phyloP scores from a whole-genome alignment of 2,797 vertebrate species.

The Propithecus perrieri region DNA sequence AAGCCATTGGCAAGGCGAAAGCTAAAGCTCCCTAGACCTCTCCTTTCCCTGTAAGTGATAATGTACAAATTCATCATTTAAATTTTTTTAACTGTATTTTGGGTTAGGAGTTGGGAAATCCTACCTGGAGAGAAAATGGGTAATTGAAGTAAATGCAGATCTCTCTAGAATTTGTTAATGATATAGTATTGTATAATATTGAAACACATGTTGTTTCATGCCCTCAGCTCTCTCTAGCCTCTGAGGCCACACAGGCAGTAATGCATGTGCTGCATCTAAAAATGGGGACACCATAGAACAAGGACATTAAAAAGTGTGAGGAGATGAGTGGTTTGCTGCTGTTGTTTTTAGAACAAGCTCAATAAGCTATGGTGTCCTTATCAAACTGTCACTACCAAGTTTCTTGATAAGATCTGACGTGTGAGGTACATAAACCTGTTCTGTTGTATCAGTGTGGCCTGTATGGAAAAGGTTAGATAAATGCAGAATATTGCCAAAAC shows the following conservation, averaged over 20 bases:
- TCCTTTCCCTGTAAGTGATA: neutral
- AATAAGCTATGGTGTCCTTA: conserved; percentile 80
- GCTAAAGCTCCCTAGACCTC: neutral
- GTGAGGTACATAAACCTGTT: conserved; percentile 88
- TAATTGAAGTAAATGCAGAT: neutral
- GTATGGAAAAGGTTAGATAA: conserved; percentile 83
- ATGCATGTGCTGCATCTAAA: conserved; percentile 61
- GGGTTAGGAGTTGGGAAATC: neutral
- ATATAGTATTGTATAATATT: neutral
- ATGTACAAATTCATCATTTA: neutral
- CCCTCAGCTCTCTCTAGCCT: neutral
- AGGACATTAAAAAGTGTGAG: conserved; percentile 82
- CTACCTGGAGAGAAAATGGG: neutral
- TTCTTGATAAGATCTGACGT: conserved; percentile 86
- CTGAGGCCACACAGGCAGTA: neutral
- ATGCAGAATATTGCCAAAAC: conserved; percentile 83
- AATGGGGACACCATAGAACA: conserved; percentile 53
- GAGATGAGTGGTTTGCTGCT: conserved; percentile 75
- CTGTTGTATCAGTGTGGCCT: conserved; percentile 75
- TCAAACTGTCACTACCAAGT: conserved; percentile 82
- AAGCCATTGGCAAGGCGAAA: neutral
- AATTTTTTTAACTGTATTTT: neutral
- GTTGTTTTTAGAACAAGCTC: conserved; percentile 87
- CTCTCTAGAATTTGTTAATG: conserved; percentile 20
- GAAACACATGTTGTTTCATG: neutral